Conservation (phyloP, 2,797 vertebrate genomes). For the Epinephelus awoara region DNA sequence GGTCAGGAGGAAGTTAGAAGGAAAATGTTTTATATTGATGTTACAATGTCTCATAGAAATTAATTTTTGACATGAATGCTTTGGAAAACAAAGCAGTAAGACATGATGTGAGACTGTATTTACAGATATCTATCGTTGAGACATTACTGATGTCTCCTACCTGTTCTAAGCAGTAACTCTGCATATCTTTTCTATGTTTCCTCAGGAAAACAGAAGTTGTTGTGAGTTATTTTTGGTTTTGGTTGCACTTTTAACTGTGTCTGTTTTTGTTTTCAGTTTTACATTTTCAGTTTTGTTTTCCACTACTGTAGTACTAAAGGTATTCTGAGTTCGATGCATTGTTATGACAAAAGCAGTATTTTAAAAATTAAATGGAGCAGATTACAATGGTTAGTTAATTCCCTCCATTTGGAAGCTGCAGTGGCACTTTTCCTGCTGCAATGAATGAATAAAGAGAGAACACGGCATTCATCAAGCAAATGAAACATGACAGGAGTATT, state of each 20-base stretch:
- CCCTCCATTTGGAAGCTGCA: slow-evolving; percentile 12
- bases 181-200: not conserved
- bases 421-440: not conserved
- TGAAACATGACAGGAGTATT: slow-evolving; percentile 44
- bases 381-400: slow-evolving; percentile 41
- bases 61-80: slow-evolving; percentile 37
- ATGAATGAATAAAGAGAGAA: slow-evolving; percentile 17
- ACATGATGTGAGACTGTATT: not conserved
- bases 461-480: slow-evolving; percentile 43
- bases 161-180: not conserved
- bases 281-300: slow-evolving; percentile 28
- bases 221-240: not conserved
- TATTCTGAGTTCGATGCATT: not conserved
- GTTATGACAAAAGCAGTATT: not conserved
- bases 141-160: not conserved
- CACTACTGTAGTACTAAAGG: not conserved
- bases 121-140: not conserved
- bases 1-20: slow-evolving; percentile 21
- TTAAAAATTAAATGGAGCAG: slow-evolving; percentile 24
- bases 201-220: not conserved
- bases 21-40: not conserved
- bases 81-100: not conserved
- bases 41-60: not conserved
- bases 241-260: not conserved
- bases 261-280: slow-evolving; percentile 17